Evolutionary conservation across 2,797 vertebrate species (phyloP).

Genomic region (Spinus olivaceus): DNA sequence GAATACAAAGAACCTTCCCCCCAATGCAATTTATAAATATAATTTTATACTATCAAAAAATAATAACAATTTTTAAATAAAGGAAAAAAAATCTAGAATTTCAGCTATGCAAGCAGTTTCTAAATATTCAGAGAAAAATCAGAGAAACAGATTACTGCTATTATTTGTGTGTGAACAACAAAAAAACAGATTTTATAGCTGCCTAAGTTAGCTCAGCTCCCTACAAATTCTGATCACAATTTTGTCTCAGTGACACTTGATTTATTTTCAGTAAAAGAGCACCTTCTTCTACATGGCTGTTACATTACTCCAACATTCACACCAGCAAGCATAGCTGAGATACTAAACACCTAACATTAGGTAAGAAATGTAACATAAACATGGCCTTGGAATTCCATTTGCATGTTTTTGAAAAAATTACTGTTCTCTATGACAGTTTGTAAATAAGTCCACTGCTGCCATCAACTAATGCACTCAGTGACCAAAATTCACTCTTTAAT

Average conservation of each 20-base stretch:
- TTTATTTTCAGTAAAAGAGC: not conserved
- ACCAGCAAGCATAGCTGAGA: accelerated
- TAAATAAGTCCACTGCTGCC: not conserved
- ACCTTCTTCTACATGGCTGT: not conserved
- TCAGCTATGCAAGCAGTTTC: not conserved
- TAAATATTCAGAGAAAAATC: not conserved
- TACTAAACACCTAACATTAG: not conserved
- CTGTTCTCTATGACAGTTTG: not conserved
- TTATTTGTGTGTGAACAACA: not conserved
- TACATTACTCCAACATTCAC: not conserved
- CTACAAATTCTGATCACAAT: not conserved
- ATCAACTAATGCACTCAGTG: not conserved
- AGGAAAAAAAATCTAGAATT: conserved; percentile 14
- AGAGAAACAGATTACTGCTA: not conserved
- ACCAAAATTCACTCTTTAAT: not conserved
- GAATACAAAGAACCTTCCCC: not conserved
- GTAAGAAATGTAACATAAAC: not conserved
- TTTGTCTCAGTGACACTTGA: not conserved
- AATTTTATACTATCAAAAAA: not conserved
- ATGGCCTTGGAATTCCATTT: not conserved
- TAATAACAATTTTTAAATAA: not conserved
- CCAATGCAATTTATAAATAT: not conserved
- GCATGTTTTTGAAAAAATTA: not conserved
- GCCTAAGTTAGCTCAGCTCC: not conserved
- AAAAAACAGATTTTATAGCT: not conserved